Evolutionary conservation across 2,113 vertebrate genomes (phyloP), one percentile per base, ranked within the genome.

Genomic region (Marmota monax): DNA sequence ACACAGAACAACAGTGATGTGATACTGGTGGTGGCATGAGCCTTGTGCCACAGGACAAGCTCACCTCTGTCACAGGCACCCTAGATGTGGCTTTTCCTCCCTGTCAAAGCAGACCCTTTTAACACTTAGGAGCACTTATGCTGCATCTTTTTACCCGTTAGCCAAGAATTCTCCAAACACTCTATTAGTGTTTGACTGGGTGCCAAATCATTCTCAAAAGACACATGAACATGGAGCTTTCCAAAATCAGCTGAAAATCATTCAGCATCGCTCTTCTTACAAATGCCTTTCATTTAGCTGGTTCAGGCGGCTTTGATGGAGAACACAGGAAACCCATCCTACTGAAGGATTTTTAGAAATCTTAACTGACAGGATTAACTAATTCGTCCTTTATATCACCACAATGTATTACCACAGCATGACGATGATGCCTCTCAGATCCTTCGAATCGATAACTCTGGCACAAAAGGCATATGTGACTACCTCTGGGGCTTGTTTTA

Each of bases 401-500:
- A 7, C 11, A 86, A 67, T 3, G 67, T 27, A 63, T 63, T 63
- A 42, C 5, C 42, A 5, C 10, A 88, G 76, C 32, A 37, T 8
- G 51, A 32, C 25, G 39, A 32, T 5, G 13, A 22, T 37, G 42
- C 25, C 37, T 86, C 86, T 73, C n/a, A 45, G 58, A 88, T 51
- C 25, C 25, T 82, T 13, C 58, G 80, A 92, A 58, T 3, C 56
- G 37, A 87, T 48, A 74, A 91, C 73, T 90, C 39, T 45, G 53
- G 42, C 92, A 90, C 72, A 58, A 80, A 84, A 92, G 85, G 37
- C 65, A 20, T 14, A 37, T 39, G 9, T 27, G 51, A 91, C 63
- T 8, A 61, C 61, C 77, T 83, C 39, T 79, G 73, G 77, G 58
- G 51, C 53, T 96, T 88, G 39, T 76, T 95, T 74, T 84, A 92